Evolutionary conservation across 1,140 invertebrate species (phyloP).

Genomic region (Thereuonema tuberculata): DNA sequence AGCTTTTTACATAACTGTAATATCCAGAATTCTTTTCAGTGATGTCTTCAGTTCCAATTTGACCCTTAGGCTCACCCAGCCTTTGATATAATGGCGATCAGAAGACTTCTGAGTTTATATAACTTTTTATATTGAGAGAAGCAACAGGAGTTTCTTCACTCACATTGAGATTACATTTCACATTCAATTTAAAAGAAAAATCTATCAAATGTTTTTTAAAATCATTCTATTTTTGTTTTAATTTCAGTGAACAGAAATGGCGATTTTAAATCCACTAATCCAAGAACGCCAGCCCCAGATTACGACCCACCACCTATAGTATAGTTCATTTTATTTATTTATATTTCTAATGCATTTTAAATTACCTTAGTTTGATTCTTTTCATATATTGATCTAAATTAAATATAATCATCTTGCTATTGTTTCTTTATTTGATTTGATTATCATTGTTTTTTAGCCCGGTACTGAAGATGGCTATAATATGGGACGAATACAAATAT

Average conservation of each 20-base stretch:
- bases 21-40: too few relatives aligned
- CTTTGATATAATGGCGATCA: too few relatives aligned
- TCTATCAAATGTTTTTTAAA: neutral
- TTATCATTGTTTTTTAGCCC: neutral
- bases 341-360: neutral
- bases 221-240: neutral
- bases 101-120: too few relatives aligned
- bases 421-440: too few relatives aligned
- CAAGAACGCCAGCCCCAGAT: conserved; percentile 2
- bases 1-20: too few relatives aligned
- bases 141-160: too few relatives aligned
- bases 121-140: too few relatives aligned
- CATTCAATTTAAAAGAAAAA: neutral
- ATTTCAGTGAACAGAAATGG: neutral
- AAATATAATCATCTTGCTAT: too few relatives aligned
- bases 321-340: neutral
- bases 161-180: too few relatives aligned
- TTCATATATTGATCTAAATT: too few relatives aligned
- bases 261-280: neutral
- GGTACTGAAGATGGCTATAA: conserved; percentile 3
- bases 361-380: conserved; percentile 1
- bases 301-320: conserved; percentile 6
- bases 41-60: too few relatives aligned
- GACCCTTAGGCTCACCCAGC: too few relatives aligned
- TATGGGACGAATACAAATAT: neutral